Evolutionary conservation across 2,888 invertebrate genomes (phyloP).

Genomic region (Dyspetes luteomarginatus): DNA sequence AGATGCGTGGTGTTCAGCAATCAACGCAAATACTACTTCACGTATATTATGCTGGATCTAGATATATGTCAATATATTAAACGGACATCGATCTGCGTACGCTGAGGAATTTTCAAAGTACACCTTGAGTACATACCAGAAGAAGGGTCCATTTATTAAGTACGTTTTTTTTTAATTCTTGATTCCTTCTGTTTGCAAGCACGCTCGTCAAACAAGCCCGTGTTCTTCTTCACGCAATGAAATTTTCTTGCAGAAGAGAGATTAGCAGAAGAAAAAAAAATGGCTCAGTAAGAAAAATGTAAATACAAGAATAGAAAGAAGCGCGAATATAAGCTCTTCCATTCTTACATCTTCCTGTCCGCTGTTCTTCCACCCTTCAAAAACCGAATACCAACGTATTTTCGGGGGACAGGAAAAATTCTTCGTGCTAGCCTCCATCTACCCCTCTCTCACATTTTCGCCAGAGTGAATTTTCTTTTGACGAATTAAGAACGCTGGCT

Average conservation of each 20-base stretch:
- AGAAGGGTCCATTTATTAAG: neutral
- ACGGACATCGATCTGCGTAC: slow-evolving; percentile 15
- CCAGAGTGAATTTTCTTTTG: slow-evolving; percentile 73
- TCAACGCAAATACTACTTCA: neutral
- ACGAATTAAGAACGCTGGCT: slow-evolving; percentile 75
- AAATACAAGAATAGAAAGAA: slow-evolving; percentile 61
- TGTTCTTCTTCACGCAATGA: slow-evolving; percentile 12
- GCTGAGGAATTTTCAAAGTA: slow-evolving; percentile 9
- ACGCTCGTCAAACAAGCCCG: slow-evolving; percentile 5
- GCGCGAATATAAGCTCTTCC: slow-evolving; percentile 48
- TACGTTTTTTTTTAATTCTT: neutral
- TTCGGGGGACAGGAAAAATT: slow-evolving; percentile 37
- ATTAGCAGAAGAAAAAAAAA: neutral
- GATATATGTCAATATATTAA: neutral
- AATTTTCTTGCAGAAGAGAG: neutral
- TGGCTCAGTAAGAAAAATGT: slow-evolving; percentile 44
- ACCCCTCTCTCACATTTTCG: slow-evolving; percentile 36
- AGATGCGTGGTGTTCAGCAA: slow-evolving; percentile 15
- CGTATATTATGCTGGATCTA: slow-evolving; percentile 12
- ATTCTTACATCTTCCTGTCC: slow-evolving; percentile 8
- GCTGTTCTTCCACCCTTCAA: slow-evolving; percentile 6
- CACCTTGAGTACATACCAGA: too few species aligned
- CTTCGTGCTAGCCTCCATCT: slow-evolving; percentile 31
- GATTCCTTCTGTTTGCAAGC: neutral
- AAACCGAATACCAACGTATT: slow-evolving; percentile 34